Base-by-base conservation (phyloP, 2,888 invertebrate genomes). In the Cosmopolites sordidus region DNA sequence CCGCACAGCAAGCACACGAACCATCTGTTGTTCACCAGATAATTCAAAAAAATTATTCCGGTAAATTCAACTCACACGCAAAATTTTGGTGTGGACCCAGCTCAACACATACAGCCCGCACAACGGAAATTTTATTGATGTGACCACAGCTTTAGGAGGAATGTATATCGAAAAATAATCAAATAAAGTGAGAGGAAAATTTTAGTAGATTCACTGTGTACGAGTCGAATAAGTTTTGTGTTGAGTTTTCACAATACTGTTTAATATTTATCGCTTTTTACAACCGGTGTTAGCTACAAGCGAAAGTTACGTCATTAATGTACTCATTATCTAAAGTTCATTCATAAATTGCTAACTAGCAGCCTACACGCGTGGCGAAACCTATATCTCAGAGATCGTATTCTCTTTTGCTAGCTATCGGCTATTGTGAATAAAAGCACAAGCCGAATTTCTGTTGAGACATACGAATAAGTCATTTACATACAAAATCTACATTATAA, bases 301-400 rank as follows among this genome's bases (percentile, higher is more conserved):
- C 53, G 45, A 38, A 16, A 29, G 18, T 54, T 54, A 54, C 48
- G 49, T 54, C 54, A 54, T 45, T 49, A 45, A 54, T 54, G 54
- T 48, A 49, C 54, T 54, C 54, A 54, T 54, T 54, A 54, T 54
- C 54, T 49, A 54, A 54, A 54, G 54, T 49, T 54, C 54, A 54
- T 54, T 54, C 54, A 54, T 54, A 54, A 54, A 54, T 44, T 45
- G 54, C 49, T 54, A 54, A 54, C 44, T 54, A 49, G 48, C 54
- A 45, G 16, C 54, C 54, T 45, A 54, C 54, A 49, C 48, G 43
- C 45, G 54, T 49, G 49, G 49, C 54, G 54, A 54, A 54, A 54
- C 48, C 41, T 51, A 45, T 45, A 38, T 45, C 30, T 45, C 39
- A 37, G 39, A 49, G 12, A 18, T 42, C 42, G 38, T 18, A 22